A percentile compares a stretch with the other conserved stretches of the same genome.
Conservation (phyloP, 2,797 vertebrate genomes). For the Scomberomorus guttatus region DNA sequence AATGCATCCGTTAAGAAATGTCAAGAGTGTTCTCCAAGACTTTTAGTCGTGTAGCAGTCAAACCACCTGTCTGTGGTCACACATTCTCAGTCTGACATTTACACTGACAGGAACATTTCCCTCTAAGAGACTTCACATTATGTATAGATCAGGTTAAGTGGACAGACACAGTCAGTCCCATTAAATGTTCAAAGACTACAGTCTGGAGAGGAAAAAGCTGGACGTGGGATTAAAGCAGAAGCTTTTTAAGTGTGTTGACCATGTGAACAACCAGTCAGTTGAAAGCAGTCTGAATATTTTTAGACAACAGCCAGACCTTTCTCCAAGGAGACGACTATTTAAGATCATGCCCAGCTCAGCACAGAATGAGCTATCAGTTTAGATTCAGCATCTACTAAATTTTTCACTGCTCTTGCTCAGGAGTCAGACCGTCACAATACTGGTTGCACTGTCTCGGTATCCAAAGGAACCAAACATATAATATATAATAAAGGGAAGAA, state of each 20-base stretch:
- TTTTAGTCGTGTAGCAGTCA: not conserved
- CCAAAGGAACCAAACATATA: slow-evolving; percentile 1
- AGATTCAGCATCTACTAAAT: slow-evolving; percentile 45
- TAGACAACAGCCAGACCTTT: slow-evolving; percentile 31
- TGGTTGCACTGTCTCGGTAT: slow-evolving; percentile 14
- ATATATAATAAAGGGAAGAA: not conserved
- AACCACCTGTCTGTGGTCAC: not conserved
- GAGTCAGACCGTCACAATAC: slow-evolving; percentile 32
- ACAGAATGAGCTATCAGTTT: slow-evolving; percentile 7
- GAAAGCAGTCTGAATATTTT: slow-evolving; percentile 55
- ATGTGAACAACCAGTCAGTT: slow-evolving; percentile 26
- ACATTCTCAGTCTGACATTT: not conserved
- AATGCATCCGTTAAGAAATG: not conserved
- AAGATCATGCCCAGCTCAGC: slow-evolving; percentile 25
- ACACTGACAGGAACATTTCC: not conserved
- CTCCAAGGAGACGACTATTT: slow-evolving; percentile 30
- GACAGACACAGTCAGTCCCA: not conserved
- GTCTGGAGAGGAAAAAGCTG: slow-evolving; percentile 18
- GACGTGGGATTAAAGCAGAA: slow-evolving; percentile 3
- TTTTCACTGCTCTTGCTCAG: slow-evolving; percentile 42
- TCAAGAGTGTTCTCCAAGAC: not conserved
- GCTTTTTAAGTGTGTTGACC: slow-evolving; percentile 36
- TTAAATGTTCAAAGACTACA: slow-evolving; percentile 32
- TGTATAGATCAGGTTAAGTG: slow-evolving; percentile 20
- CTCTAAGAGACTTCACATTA: not conserved